Base-by-base conservation (phyloP, 1,140 invertebrate species). In the Zaprionus ghesquierei region DNA sequence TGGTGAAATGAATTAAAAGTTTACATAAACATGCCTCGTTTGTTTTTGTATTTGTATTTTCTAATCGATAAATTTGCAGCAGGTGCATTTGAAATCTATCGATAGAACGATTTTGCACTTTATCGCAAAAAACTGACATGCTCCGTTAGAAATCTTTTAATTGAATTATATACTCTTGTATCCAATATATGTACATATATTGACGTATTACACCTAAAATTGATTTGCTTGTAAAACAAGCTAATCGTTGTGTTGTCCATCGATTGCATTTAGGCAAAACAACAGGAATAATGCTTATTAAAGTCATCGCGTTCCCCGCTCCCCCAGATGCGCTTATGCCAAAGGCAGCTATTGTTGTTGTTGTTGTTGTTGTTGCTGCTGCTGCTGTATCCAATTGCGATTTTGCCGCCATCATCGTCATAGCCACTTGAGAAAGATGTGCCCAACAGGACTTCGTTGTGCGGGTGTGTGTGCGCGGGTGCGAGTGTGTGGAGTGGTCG, bases 341-440 rank as follows among this genome's bases (percentile, higher is more conserved):
- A 55, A 27, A 61, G 58, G 25, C 33, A n/a, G 15, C 33, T 56
- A 15, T 59, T 50, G 20, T 25, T 50, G 41, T 20, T 20, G 2
- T 20, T 44, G 41, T 44, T 54, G 38, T 59, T 38, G 55, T 20
- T 68, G 65, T 41, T 68, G 64, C 29, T 60, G 13, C 51, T 59
- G 54, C 9, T 44, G 46, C 38, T 72, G 61, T 60, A 65, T 65
- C 60, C 74, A 65, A 61, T 68, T 66, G 69, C 62, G 38, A 69
- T 55, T 69, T 62, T 60, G 69, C 60, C 69, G 53, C 60, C 69
- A 63, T 71, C 69, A 31, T 63, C 54, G 33, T 53, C 18, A 22
- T 46, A 20, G 54, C 23, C 68, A 64, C 72, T 75, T 71, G 68
- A 59, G 68, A 70, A 70, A 70, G 71, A 75, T 74, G 65, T 69